phyloP scores from a whole-genome alignment of 2,113 vertebrate species.

The Paedocypris sp. region DNA sequence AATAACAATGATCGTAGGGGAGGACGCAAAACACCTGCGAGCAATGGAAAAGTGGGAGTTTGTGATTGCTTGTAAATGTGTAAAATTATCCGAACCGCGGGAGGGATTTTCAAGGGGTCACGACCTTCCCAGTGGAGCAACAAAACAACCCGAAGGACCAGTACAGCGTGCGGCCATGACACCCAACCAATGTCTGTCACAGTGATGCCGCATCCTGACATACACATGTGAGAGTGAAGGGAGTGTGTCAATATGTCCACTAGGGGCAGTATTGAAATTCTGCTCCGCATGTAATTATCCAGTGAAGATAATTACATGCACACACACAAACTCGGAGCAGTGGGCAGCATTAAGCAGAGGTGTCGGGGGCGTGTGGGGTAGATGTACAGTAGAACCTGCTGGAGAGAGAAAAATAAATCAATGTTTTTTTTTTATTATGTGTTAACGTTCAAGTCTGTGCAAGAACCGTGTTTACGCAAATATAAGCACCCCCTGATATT shows the following conservation, averaged over 20 bases:
- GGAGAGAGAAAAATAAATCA: too few species aligned
- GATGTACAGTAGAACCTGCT: background rate
- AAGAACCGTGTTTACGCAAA: too few species aligned
- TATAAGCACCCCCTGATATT: too few species aligned
- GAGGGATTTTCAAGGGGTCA: constrained; percentile 67
- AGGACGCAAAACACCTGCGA: constrained; percentile 67
- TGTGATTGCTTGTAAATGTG: constrained; percentile 58
- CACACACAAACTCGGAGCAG: too few species aligned
- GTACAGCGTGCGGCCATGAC: constrained; percentile 44
- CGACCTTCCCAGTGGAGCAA: constrained; percentile 66
- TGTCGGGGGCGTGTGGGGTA: background rate
- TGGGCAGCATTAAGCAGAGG: background rate
- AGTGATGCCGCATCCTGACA: constrained; percentile 52
- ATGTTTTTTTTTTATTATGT: too few species aligned
- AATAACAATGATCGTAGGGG: constrained; percentile 55
- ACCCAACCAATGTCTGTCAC: constrained; percentile 51
- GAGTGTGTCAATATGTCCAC: too few species aligned
- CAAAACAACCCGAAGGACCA: constrained; percentile 55
- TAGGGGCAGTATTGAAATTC: too few species aligned
- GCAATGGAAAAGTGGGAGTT: constrained; percentile 56
- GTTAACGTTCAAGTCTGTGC: too few species aligned
- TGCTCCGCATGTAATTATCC: too few species aligned
- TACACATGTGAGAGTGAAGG: too few species aligned
- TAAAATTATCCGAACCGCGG: constrained; percentile 63
- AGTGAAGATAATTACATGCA: too few species aligned